Percentiles rank a stretch among this genome's conserved stretches.
phyloP scores from a whole-genome alignment of 2,113 vertebrate species.

The Meleagris gallopavo region DNA sequence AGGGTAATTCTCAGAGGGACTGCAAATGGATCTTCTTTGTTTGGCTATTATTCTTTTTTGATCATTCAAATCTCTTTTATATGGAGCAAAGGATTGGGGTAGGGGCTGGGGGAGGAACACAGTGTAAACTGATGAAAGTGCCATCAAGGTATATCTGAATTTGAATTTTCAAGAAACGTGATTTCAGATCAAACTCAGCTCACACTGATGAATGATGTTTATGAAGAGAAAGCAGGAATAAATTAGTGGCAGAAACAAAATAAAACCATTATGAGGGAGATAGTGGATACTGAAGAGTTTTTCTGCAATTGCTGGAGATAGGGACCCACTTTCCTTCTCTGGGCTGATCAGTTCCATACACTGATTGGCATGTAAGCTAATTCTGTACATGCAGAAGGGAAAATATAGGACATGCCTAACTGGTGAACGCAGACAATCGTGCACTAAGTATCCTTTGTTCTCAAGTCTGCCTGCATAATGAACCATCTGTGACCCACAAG shows the following conservation, averaged over 20 bases:
- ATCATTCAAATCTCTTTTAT: constrained; percentile 32
- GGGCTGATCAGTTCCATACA: neutral
- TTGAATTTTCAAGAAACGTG: neutral
- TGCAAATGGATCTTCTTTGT: constrained; percentile 41
- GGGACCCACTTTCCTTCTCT: neutral
- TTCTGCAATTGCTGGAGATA: neutral
- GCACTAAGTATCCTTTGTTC: constrained; percentile 33
- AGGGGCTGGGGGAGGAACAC: neutral
- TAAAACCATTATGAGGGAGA: neutral
- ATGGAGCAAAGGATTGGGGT: neutral
- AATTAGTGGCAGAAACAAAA: neutral
- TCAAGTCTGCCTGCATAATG: neutral
- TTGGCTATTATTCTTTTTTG: neutral
- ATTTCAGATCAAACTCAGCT: neutral
- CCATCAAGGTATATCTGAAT: neutral
- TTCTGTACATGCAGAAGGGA: neutral
- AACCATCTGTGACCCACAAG: neutral
- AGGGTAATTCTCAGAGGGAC: neutral
- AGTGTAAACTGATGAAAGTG: constrained; percentile 1
- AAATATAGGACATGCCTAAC: constrained; percentile 21
- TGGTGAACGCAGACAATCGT: neutral
- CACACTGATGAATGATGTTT: neutral
- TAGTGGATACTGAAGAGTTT: neutral
- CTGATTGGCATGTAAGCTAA: neutral
- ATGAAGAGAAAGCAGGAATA: neutral